These are phyloP conservation scores for Emys orbicularis DNA, from an alignment of 2,797 vertebrate genomes.

Conservation along the genomic window DNA sequence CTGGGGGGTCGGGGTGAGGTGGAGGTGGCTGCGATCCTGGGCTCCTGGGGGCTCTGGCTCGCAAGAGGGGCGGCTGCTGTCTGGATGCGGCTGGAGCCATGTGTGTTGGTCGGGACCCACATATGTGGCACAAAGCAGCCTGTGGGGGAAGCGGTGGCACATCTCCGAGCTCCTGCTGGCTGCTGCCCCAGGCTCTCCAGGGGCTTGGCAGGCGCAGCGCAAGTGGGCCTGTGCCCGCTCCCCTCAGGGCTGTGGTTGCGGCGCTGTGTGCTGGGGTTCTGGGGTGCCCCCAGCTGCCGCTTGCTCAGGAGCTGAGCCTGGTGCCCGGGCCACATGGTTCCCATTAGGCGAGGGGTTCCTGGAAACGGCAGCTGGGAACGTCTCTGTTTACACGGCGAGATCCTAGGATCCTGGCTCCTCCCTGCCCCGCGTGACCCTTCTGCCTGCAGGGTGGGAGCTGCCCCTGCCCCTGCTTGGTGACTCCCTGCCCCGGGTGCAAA, in stretches of 20 bases:
- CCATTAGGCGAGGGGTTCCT: background rate
- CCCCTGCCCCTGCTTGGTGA: background rate
- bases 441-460: background rate
- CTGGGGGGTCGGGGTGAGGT: background rate
- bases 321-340: background rate
- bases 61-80: too few relatives aligned
- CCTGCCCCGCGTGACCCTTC: background rate
- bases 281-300: background rate
- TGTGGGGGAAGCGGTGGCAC: background rate
- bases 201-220: background rate
- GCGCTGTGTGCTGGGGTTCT: background rate
- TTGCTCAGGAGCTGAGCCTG: background rate
- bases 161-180: background rate
- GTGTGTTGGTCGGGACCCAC: background rate
- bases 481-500: too few relatives aligned
- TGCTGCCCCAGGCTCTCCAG: background rate
- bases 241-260: background rate
- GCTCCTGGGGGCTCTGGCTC: background rate
- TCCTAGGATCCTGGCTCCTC: background rate
- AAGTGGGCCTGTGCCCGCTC: background rate
- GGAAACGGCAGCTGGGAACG: background rate
- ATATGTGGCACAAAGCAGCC: background rate
- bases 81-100: background rate
- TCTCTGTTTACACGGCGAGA: background rate
- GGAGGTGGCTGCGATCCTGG: background rate